These are phyloP conservation scores for Uloborus diversus DNA, from an alignment of 1,140 invertebrate genomes.

Conservation along the genomic window DNA sequence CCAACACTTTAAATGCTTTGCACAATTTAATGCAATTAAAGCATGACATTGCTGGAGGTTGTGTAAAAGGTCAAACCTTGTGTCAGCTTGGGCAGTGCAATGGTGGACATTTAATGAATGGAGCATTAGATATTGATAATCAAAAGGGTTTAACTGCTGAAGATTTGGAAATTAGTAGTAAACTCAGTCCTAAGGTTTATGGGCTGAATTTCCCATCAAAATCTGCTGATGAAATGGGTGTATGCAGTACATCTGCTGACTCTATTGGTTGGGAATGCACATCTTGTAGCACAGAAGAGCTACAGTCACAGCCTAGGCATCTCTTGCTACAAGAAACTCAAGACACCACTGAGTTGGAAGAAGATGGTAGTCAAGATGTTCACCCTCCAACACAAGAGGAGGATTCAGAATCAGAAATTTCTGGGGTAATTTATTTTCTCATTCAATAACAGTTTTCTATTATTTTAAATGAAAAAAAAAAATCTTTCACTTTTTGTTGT, in stretches of 20 bases:
- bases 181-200: constrained; percentile 58
- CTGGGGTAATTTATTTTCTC: constrained; percentile 4
- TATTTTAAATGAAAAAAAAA: too few relatives aligned
- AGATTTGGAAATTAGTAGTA: constrained; percentile 13
- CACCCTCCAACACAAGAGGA: constrained; percentile 61
- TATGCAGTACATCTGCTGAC: constrained; percentile 39
- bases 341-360: constrained; percentile 53
- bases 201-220: constrained; percentile 44
- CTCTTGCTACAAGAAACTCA: constrained; percentile 38
- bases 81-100: background rate
- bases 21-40: constrained; percentile 64
- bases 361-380: constrained; percentile 61
- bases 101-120: constrained; percentile 2
- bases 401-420: constrained; percentile 58
- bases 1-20: constrained; percentile 62
- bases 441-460: too few relatives aligned
- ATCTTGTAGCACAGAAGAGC: constrained; percentile 48
- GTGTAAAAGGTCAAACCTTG: constrained; percentile 11
- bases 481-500: too few relatives aligned
- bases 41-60: constrained; percentile 27
- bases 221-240: constrained; percentile 40
- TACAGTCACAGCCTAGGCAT: constrained; percentile 32
- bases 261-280: constrained; percentile 50
- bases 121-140: background rate
- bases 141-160: constrained; percentile 1